These are phyloP conservation scores for Elysia crispata DNA, from an alignment of 2,888 invertebrate species.

Conservation along the genomic window DNA sequence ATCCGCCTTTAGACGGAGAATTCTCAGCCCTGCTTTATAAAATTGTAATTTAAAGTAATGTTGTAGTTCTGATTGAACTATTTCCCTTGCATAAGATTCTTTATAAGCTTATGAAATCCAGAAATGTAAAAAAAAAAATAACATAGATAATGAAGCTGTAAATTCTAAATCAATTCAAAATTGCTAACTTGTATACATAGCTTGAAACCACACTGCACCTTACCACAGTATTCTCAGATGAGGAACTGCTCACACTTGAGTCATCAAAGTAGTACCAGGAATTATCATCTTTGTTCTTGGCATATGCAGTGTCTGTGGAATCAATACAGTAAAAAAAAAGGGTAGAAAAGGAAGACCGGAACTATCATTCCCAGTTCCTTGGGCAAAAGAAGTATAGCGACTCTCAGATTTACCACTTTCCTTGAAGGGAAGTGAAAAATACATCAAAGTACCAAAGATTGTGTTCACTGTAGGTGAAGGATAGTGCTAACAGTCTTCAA, in stretches of 20 bases:
- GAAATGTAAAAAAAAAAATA: background rate
- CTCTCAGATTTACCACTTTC: too few species aligned
- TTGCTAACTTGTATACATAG: too few species aligned
- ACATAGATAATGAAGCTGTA: background rate
- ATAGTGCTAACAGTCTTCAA: too few species aligned
- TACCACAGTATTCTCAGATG: constrained; percentile 78
- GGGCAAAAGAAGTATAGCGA: background rate
- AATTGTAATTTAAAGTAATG: too few species aligned
- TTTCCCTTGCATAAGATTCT: too few species aligned
- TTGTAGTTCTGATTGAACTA: too few species aligned
- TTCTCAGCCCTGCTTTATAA: too few species aligned
- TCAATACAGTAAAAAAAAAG: background rate
- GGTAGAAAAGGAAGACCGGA: background rate
- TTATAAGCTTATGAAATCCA: too few species aligned
- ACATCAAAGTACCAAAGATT: background rate
- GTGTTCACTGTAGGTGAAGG: too few species aligned
- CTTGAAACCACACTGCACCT: constrained; percentile 54
- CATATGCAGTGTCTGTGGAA: constrained; percentile 79
- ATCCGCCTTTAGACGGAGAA: too few species aligned
- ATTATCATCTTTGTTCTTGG: constrained; percentile 77
- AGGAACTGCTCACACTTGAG: constrained; percentile 76
- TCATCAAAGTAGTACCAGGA: constrained; percentile 81
- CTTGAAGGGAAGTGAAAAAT: background rate
- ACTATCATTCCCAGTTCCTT: background rate
- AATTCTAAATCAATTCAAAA: background rate